Conservation (phyloP, 53 echinoderm and acorn worm species). For the Holothuria scabra region DNA sequence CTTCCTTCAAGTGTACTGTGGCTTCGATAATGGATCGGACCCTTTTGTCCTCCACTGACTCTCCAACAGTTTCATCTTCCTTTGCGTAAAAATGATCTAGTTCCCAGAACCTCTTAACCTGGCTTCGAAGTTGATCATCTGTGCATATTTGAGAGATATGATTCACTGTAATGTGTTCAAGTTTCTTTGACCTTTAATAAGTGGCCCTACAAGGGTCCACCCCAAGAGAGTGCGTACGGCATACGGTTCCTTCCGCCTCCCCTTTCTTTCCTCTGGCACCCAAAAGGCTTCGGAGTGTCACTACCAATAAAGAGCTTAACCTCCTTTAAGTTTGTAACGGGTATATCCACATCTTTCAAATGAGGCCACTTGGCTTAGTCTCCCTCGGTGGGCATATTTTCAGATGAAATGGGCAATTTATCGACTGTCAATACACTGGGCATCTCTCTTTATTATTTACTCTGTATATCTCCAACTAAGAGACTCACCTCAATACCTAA, state of each 20-base stretch:
- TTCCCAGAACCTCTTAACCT: conserved; percentile 58
- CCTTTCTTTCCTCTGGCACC: conserved; percentile 61
- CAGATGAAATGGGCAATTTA: conserved; percentile 39
- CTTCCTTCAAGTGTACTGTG: too few relatives aligned
- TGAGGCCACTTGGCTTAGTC: too few relatives aligned
- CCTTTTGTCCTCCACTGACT: conserved; percentile 57
- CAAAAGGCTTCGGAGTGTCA: too few relatives aligned
- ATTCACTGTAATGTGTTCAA: conserved; percentile 3
- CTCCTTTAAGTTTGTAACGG: neutral
- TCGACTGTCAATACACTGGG: conserved; percentile 58
- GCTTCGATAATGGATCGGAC: conserved; percentile 51
- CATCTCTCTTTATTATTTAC: too few relatives aligned
- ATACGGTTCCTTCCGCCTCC: conserved; percentile 52
- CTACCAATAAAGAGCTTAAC: conserved; percentile 46
- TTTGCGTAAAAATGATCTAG: conserved; percentile 12
- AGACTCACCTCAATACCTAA: conserved; percentile 8
- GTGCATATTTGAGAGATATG: conserved; percentile 19
- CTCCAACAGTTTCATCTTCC: conserved; percentile 36
- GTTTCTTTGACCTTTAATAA: neutral
- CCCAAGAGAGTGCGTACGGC: too few relatives aligned
- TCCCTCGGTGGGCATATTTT: conserved; percentile 30
- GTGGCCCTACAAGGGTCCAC: conserved; percentile 42
- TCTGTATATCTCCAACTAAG: too few relatives aligned
- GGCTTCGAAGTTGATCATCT: conserved; percentile 19
- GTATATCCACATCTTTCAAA: too few relatives aligned